A percentile compares a stretch with the other conserved stretches of the same genome.
Conservation (phyloP, 2,797 vertebrate species). For the Periparus ater region DNA sequence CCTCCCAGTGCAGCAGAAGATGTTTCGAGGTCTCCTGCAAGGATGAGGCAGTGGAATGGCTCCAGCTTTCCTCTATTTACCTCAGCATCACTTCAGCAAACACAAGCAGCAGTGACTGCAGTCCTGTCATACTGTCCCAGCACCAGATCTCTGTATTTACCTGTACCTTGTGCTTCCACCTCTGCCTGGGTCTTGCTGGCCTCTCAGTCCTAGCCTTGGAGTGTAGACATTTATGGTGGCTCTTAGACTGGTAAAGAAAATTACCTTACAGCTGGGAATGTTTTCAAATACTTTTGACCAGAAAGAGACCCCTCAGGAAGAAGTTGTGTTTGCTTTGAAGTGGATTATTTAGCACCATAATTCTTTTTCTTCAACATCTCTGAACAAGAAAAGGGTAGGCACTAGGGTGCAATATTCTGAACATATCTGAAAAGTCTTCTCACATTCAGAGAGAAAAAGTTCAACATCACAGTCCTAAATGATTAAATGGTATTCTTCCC, state of each 20-base stretch:
- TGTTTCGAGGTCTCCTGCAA: not conserved
- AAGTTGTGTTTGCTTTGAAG: not conserved
- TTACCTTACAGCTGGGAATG: not conserved
- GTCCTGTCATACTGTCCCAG: not conserved
- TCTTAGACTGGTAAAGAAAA: not conserved
- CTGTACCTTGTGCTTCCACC: not conserved
- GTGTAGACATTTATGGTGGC: not conserved
- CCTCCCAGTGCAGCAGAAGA: not conserved
- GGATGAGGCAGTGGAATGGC: not conserved
- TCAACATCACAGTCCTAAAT: not conserved
- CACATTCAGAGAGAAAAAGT: not conserved
- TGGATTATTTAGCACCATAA: not conserved
- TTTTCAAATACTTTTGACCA: not conserved
- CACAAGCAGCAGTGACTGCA: not conserved
- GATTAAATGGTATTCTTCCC: not conserved
- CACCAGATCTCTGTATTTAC: not conserved
- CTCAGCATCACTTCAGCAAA: not conserved
- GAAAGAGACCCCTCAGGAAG: not conserved
- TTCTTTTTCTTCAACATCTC: not conserved
- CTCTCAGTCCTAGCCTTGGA: not conserved
- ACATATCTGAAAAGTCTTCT: not conserved
- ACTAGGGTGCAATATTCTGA: not conserved
- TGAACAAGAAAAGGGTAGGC: not conserved
- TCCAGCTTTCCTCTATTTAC: not conserved
- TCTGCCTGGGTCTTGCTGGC: not conserved